Conservation (phyloP, 2,888 invertebrate species). For the Coronaproctus castanopsis region DNA sequence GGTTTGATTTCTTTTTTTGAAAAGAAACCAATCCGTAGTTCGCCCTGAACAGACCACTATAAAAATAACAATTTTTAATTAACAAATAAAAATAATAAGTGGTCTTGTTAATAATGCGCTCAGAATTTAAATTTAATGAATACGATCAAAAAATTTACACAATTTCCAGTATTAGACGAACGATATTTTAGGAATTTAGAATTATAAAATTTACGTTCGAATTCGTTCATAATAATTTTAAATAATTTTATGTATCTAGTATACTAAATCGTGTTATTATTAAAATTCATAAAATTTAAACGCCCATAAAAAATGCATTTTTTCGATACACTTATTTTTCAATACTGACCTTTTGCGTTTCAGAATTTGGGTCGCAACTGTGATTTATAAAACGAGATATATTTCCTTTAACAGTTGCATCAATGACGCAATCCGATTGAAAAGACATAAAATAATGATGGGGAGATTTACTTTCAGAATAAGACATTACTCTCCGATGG, state of each 20-base stretch:
- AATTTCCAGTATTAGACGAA: constrained; percentile 1
- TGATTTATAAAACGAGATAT: constrained; percentile 96
- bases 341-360: constrained; percentile 64
- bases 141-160: constrained; percentile 1
- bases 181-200: too few relatives aligned
- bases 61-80: constrained; percentile 20
- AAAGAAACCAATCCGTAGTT: constrained; percentile 90
- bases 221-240: too few relatives aligned
- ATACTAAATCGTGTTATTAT: too few relatives aligned
- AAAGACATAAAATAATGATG: constrained; percentile 98
- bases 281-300: too few relatives aligned
- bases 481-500: constrained; percentile 64
- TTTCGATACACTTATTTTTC: too few relatives aligned
- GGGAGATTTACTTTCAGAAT: constrained; percentile 69
- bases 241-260: too few relatives aligned
- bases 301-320: too few relatives aligned
- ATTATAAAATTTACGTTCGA: too few relatives aligned
- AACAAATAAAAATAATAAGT: too few relatives aligned
- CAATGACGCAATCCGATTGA: constrained; percentile 80
- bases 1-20: constrained; percentile 57
- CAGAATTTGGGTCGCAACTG: constrained; percentile 95
- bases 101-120: too few relatives aligned
- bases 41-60: constrained; percentile 74
- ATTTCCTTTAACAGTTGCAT: constrained; percentile 90
- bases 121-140: too few relatives aligned